Evolutionary conservation across 2,113 vertebrate species (phyloP).

Genomic region (Silurus glanis): DNA sequence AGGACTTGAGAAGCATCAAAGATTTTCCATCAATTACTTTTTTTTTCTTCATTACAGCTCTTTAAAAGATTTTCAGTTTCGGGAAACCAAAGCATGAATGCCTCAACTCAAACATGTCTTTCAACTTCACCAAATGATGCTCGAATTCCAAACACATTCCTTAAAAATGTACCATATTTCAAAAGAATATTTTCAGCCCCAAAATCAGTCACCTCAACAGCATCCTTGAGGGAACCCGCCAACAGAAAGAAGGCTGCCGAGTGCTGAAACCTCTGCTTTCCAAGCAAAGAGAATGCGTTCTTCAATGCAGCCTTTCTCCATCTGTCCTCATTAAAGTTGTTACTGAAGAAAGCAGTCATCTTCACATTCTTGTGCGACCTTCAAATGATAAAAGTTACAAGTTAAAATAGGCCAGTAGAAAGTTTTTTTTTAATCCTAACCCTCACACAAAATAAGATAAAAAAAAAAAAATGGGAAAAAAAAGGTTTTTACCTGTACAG

Average conservation of each 20-base stretch:
- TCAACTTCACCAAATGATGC: neutral
- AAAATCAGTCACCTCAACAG: constrained; percentile 84
- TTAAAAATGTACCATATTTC: neutral
- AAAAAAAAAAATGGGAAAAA: neutral
- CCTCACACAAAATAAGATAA: neutral
- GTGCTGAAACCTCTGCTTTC: constrained; percentile 97
- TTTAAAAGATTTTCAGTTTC: neutral
- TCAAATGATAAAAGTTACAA: neutral
- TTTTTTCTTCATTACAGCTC: neutral
- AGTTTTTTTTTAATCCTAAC: neutral
- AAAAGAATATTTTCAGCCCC: neutral
- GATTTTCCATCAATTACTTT: neutral
- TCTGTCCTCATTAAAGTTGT: constrained; percentile 92
- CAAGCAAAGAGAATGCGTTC: constrained; percentile 94
- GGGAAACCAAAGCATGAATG: neutral
- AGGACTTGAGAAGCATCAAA: neutral
- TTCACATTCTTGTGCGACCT: constrained; percentile 89
- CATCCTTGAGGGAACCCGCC: constrained; percentile 93
- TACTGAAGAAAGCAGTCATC: constrained; percentile 98
- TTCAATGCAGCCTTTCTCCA: constrained; percentile 97
- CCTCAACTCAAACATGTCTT: neutral
- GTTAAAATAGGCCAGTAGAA: neutral
- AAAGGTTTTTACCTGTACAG: constrained; percentile 83
- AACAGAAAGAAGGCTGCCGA: constrained; percentile 95
- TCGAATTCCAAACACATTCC: neutral